Percentiles rank a stretch among this genome's conserved stretches.
These are phyloP conservation scores for Linepithema humile DNA, from an alignment of 1,140 invertebrate species.

Conservation along the genomic window DNA sequence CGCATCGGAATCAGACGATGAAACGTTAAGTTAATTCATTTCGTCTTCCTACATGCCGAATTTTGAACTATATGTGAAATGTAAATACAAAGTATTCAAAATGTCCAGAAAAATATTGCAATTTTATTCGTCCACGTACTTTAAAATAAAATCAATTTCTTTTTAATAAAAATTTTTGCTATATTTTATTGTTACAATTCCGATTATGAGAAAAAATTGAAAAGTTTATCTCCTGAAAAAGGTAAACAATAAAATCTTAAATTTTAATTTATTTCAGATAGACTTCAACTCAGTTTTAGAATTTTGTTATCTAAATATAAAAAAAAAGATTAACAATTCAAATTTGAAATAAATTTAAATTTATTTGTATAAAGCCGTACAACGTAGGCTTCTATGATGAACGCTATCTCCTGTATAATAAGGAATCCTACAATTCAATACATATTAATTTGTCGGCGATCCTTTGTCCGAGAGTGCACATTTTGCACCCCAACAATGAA, in stretches of 20 bases:
- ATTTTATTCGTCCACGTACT: background rate
- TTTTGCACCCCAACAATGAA: conserved; percentile 45
- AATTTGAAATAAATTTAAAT: background rate
- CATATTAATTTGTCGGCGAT: conserved; percentile 20
- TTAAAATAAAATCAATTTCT: conserved; percentile 5
- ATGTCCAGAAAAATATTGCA: background rate
- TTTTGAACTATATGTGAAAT: conserved; percentile 10
- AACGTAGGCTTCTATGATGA: background rate
- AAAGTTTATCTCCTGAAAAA: background rate
- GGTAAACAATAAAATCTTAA: background rate
- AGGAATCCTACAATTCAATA: conserved; percentile 8
- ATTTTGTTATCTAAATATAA: no score
- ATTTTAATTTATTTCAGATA: background rate
- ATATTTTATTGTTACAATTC: background rate
- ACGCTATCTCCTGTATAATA: background rate
- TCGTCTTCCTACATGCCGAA: background rate
- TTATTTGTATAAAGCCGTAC: background rate
- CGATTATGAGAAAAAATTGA: background rate
- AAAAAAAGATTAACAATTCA: background rate
- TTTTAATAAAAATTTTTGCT: background rate
- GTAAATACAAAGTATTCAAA: background rate
- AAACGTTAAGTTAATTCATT: conserved; percentile 3
- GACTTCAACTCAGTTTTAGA: background rate
- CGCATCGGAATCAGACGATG: conserved; percentile 4
- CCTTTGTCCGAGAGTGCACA: background rate